Conservation (phyloP, 2,888 invertebrate species). For the Andrena chrysosceles region DNA sequence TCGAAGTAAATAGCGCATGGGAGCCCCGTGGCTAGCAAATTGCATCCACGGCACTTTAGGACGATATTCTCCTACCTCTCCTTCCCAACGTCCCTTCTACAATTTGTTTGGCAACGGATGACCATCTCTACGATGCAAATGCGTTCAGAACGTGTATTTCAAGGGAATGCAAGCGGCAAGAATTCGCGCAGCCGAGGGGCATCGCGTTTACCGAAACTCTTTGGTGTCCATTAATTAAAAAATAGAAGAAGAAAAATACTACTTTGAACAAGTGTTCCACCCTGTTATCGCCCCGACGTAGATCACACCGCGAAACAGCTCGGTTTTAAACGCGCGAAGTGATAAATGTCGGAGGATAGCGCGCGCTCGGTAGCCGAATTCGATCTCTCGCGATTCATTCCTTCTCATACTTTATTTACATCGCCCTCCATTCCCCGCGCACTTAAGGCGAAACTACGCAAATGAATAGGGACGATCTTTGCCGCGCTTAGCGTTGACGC, state of each 20-base stretch:
- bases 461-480: constrained; percentile 50
- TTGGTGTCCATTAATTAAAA: background rate
- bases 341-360: background rate
- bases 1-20: constrained; percentile 65
- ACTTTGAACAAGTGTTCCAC: too few species aligned
- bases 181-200: background rate
- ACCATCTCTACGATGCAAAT: constrained; percentile 36
- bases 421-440: background rate
- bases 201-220: background rate
- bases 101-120: constrained; percentile 48
- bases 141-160: constrained; percentile 9
- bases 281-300: too few species aligned
- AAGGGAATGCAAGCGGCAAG: background rate
- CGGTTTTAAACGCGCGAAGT: too few species aligned
- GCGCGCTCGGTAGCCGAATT: background rate
- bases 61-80: constrained; percentile 41
- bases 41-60: constrained; percentile 57
- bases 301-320: too few species aligned
- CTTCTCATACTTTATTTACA: constrained; percentile 10
- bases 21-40: constrained; percentile 54
- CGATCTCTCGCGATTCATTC: background rate
- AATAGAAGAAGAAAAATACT: background rate
- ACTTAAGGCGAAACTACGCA: constrained; percentile 1
- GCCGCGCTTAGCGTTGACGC: constrained; percentile 25
- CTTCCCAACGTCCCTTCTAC: constrained; percentile 13